A percentile compares a stretch with the other conserved stretches of the same genome.
Conservation (phyloP, 2,888 invertebrate genomes). For the Mimachlamys varia region DNA sequence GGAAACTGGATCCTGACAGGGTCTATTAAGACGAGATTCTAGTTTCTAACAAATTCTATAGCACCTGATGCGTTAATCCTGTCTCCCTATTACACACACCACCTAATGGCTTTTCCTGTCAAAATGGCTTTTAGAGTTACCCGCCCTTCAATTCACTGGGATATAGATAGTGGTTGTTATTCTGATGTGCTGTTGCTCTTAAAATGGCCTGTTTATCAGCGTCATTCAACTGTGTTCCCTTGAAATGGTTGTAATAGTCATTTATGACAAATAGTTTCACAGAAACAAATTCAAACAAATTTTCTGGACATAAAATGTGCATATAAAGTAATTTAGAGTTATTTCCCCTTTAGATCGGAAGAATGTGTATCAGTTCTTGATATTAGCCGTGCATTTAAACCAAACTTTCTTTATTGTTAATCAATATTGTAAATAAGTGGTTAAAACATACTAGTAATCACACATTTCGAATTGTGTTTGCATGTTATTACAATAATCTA, state of each 20-base stretch:
- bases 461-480: neutral
- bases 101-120: constrained; percentile 21
- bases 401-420: too few species aligned
- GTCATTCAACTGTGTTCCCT: neutral
- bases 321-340: too few species aligned
- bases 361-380: too few species aligned
- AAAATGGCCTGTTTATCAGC: neutral
- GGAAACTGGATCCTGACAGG: neutral
- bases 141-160: neutral
- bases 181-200: neutral
- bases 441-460: neutral
- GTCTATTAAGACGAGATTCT: neutral
- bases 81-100: neutral
- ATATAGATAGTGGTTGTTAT: neutral
- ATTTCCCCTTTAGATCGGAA: too few species aligned
- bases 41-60: constrained; percentile 25
- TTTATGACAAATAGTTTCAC: neutral
- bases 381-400: too few species aligned
- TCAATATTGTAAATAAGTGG: too few species aligned
- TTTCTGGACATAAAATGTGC: too few species aligned
- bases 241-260: neutral
- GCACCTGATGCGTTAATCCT: constrained; percentile 3
- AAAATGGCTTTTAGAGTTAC: constrained; percentile 2
- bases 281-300: too few species aligned
- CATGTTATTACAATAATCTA: neutral